Conservation (phyloP, 92 coral and sea anemone species). For the Pocillopora meandrina region DNA sequence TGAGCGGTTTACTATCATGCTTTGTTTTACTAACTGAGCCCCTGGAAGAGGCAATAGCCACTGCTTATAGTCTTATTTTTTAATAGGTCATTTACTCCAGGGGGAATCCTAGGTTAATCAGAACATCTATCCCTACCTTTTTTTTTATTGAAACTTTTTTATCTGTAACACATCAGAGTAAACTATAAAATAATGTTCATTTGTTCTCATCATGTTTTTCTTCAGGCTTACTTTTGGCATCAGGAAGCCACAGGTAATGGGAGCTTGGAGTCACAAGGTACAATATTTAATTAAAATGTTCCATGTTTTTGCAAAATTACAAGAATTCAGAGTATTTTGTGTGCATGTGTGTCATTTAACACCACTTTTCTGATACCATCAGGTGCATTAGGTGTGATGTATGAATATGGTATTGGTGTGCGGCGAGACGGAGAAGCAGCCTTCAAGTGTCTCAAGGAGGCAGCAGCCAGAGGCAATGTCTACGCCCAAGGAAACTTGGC, state of each 20-base stretch:
- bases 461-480: conserved; percentile 88
- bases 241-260: conserved; percentile 99
- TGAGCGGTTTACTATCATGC: no score
- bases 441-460: conserved; percentile 90
- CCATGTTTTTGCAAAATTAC: background rate
- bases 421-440: conserved; percentile 78
- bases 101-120: no score
- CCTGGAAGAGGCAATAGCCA: no score
- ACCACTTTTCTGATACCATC: background rate
- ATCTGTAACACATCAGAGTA: background rate
- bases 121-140: no score
- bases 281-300: background rate
- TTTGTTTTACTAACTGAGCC: no score
- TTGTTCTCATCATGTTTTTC: background rate
- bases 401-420: conserved; percentile 95
- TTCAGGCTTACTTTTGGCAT: conserved; percentile 96
- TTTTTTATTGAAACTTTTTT: no score
- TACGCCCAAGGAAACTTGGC: conserved; percentile 98
- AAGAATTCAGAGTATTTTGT: background rate
- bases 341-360: no score
- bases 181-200: background rate
- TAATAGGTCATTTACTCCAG: no score
- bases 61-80: no score
- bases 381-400: conserved; percentile 99
- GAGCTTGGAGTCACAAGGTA: conserved; percentile 97